Evolutionary conservation across 2,113 vertebrate genomes (phyloP), one percentile per base, ranked within the genome.

Genomic region (Macrotus californicus): DNA sequence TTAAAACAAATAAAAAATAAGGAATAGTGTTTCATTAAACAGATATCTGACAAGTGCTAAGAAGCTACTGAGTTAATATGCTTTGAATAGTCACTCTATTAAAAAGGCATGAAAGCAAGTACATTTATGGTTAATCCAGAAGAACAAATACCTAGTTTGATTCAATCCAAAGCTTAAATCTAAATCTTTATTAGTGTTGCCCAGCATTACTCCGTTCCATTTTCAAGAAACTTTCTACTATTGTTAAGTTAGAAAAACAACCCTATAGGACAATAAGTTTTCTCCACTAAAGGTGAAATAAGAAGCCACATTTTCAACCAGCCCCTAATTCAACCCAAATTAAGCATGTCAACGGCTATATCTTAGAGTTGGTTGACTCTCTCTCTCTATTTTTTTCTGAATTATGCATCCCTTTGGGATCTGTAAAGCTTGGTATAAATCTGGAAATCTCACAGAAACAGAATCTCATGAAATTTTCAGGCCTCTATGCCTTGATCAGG

Each of bases 381-480:
- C 34, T 48, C 6, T 86, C 7, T 39, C 4, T 75, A 21, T 64
- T 15, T 54, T 67, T 66, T 18, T 4, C 66, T 85, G 31, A 94
- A 87, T 93, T 96, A 56, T 82, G 18, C 39, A 83, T 96, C 19
- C 52, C 24, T 87, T 41, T 87, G 75, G 73, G 79, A 76, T 81
- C 73, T 89, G 39, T 43, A 93, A 91, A 87, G 21, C 36, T 84
- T 93, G 52, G 83, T 95, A 76, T 93, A 90, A 91, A 82, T 89
- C 64, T 96, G 89, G 93, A 97, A 96, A 93, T 87, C 41, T 93
- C 86, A 93, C 54, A 88, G 59, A 96, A 94, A 95, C 69, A 95
- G 95, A 94, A 69, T 93, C 75, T 96, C 96, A 95, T 96, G 79
- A 97, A 95, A 96, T 81, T 97, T 97, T 93, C 82, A 94, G 67